Percentiles rank a stretch among this genome's conserved stretches.
Evolutionary conservation across 1,140 invertebrate genomes (phyloP).

Genomic region (Drosophila bipectinata): DNA sequence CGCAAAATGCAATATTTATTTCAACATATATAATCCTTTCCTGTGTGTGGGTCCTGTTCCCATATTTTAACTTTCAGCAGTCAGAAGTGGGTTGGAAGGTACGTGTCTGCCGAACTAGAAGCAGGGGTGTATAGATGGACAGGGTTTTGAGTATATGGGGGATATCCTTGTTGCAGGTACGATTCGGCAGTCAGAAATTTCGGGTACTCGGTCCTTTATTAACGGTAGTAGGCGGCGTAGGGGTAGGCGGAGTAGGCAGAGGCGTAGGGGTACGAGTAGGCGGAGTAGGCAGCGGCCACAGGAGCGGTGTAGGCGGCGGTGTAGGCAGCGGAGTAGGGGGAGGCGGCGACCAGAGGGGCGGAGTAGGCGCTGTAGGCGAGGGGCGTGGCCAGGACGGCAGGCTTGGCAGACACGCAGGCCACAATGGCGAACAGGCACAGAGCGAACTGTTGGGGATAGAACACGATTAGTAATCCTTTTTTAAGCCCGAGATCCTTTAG

Average conservation of each 20-base stretch:
- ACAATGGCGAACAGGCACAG: conserved; percentile 80
- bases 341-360: conserved; percentile 66
- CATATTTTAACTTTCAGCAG: conserved; percentile 25
- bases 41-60: conserved; percentile 28
- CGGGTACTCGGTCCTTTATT: conserved; percentile 37
- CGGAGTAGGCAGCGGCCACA: conserved; percentile 68
- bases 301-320: conserved; percentile 72
- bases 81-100: conserved; percentile 3
- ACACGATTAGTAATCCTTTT: conserved; percentile 4
- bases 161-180: conserved; percentile 19
- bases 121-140: conserved; percentile 17
- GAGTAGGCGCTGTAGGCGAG: conserved; percentile 85
- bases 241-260: conserved; percentile 66
- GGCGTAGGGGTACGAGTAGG: conserved; percentile 65
- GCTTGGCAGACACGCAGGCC: conserved; percentile 79
- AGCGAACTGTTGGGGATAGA: conserved; percentile 52
- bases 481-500: background rate
- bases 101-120: conserved; percentile 34
- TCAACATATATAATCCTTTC: conserved; percentile 37
- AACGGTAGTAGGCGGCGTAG: conserved; percentile 74
- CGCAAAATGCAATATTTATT: conserved; percentile 74
- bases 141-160: background rate
- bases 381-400: conserved; percentile 64
- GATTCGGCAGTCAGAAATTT: conserved; percentile 3
- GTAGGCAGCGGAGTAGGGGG: conserved; percentile 77